These are phyloP conservation scores for Oriolus oriolus DNA, from an alignment of 2,113 vertebrate genomes.

Conservation along the genomic window DNA sequence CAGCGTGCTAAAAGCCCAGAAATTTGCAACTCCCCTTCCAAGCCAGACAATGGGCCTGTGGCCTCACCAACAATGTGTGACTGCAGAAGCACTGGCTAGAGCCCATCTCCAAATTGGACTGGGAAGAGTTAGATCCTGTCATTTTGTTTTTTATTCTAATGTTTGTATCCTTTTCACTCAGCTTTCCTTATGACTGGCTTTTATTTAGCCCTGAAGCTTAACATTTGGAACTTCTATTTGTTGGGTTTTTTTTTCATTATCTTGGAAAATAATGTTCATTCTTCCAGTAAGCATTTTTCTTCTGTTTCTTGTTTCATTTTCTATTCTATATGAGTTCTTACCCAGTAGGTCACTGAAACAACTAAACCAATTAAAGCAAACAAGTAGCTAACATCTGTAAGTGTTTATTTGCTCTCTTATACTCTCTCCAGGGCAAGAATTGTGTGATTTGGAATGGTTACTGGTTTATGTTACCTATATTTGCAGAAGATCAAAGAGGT, in stretches of 20 bases:
- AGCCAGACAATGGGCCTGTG: slow-evolving; percentile 10
- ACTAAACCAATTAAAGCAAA: slow-evolving; percentile 26
- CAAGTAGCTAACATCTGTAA: slow-evolving; percentile 33
- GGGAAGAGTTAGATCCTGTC: not conserved
- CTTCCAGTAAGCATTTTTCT: slow-evolving; percentile 14
- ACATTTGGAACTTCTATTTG: slow-evolving; percentile 29
- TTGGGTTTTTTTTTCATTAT: not conserved
- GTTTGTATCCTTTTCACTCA: slow-evolving; percentile 18
- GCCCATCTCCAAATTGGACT: not conserved
- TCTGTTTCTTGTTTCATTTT: slow-evolving; percentile 21
- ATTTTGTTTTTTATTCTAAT: not conserved
- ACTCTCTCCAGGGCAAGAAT: not conserved
- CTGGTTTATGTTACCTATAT: not conserved
- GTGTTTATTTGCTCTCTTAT: slow-evolving; percentile 1
- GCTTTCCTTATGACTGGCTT: not conserved
- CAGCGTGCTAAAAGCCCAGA: not conserved
- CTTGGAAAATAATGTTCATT: not conserved
- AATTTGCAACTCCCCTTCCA: not conserved
- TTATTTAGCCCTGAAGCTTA: slow-evolving; percentile 53
- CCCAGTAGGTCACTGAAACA: slow-evolving; percentile 6
- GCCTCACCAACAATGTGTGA: not conserved
- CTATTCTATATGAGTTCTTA: not conserved
- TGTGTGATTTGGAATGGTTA: slow-evolving; percentile 14
- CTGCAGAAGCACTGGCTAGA: not conserved
- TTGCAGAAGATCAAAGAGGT: not conserved